Percentiles rank a stretch among this genome's conserved stretches.
phyloP scores from a whole-genome alignment of 2,888 invertebrate genomes.

The Mythimna ferrago region DNA sequence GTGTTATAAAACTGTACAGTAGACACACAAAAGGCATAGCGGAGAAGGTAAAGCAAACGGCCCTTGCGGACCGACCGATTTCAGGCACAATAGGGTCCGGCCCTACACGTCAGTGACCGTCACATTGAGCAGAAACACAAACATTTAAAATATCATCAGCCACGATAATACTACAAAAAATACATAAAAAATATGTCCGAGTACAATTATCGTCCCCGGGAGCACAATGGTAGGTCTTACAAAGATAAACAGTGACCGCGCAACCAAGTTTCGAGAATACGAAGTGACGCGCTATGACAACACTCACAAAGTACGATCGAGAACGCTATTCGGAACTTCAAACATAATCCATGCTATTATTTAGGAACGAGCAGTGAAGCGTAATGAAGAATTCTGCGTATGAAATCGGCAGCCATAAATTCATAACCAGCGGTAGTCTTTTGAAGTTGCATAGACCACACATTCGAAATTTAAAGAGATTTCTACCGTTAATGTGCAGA shows the following conservation, averaged over 20 bases:
- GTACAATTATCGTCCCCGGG: slow-evolving; percentile 81
- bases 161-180: slow-evolving; percentile 73
- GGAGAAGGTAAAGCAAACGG: slow-evolving; percentile 80
- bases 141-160: slow-evolving; percentile 89
- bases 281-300: slow-evolving; percentile 74
- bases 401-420: slow-evolving; percentile 37
- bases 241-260: slow-evolving; percentile 83
- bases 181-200: slow-evolving; percentile 72
- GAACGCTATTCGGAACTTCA: slow-evolving; percentile 55
- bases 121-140: slow-evolving; percentile 89
- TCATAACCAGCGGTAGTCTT: slow-evolving; percentile 52
- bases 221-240: slow-evolving; percentile 82
- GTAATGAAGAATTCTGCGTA: slow-evolving; percentile 64
- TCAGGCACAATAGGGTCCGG: slow-evolving; percentile 79
- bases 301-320: slow-evolving; percentile 63
- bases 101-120: slow-evolving; percentile 85
- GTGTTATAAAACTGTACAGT: slow-evolving; percentile 50
- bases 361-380: slow-evolving; percentile 56
- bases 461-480: slow-evolving; percentile 47
- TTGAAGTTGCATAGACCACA: slow-evolving; percentile 68
- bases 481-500: neutral
- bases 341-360: slow-evolving; percentile 32
- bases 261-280: slow-evolving; percentile 71
- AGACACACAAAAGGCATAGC: slow-evolving; percentile 73
- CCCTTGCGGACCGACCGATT: slow-evolving; percentile 77